Evolutionary conservation across 1,140 invertebrate species (phyloP), one percentile per base, ranked within the genome.

Genomic region (Drosophila sechellia): DNA sequence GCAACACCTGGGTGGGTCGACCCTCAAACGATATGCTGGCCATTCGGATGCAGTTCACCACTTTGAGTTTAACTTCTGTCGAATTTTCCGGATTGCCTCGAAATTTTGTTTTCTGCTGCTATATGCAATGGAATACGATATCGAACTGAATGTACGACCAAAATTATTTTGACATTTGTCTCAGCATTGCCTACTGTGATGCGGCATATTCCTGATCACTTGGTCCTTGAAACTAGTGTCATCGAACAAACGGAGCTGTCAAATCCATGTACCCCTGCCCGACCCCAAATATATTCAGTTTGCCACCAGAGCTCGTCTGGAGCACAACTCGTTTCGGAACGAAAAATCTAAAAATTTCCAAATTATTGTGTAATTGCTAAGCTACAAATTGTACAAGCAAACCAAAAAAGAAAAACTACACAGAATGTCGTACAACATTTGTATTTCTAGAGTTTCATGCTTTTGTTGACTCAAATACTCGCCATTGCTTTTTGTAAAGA

Each of bases 21-120:
- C 17, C 59, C 49, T 70, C 48, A 25, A 78, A 70, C 22, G 64
- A 64, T 15, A 78, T 63, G n/a, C 71, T 78, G 35, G 71, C 71
- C 75, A 77, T 77, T 11, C 1, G 6, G 27, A 11, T 37, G 11
- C 13, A 37, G 35, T 13, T 8, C 13, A 37, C 11, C 13, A 37
- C 13, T 13, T 1, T 11, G 0, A 37, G 10, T 10, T 11, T 4
- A 1, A 37, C 35, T 37, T 10, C n/a, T n/a, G 8, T 27, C 11
- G 17, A 13, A 25, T 15, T 27, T 27, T 27, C 5, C 5, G 22
- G 2, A 25, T 1, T 13, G 17, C 11, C 10, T 46, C 2, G 13
- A 11, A 10, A 20, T 43, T 27, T 48, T 48, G 6, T 27, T n/a
- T 27, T 8, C 6, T 31, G 27, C 5, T 42, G 17, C 12, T 42